These are phyloP conservation scores for Campoplex capitator DNA, from an alignment of 2,888 invertebrate species.

Conservation along the genomic window DNA sequence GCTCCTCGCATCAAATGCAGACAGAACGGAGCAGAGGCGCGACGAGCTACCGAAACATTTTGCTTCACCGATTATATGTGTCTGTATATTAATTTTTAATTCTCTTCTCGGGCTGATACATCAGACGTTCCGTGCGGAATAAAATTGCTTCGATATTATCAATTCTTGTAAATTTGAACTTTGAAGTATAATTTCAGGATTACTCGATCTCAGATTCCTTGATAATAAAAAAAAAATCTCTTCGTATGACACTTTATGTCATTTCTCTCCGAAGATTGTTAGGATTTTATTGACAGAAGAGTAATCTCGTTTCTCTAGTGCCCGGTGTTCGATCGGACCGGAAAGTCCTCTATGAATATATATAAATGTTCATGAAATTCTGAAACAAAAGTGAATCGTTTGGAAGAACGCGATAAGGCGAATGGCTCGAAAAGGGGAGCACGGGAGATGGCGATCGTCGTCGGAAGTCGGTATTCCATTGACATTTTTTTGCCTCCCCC, in stretches of 20 bases:
- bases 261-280: not conserved
- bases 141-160: too few species aligned
- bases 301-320: not conserved
- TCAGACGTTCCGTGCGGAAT: not conserved
- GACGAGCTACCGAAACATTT: not conserved
- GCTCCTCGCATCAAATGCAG: slow-evolving; percentile 9
- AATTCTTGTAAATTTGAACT: too few species aligned
- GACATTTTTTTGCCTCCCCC: slow-evolving; percentile 23
- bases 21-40: slow-evolving; percentile 13
- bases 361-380: not conserved
- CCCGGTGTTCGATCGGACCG: not conserved
- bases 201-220: too few species aligned
- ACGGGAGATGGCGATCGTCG: slow-evolving; percentile 2
- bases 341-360: slow-evolving; percentile 11
- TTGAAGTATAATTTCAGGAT: too few species aligned
- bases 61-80: not conserved
- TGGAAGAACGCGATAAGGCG: slow-evolving; percentile 57
- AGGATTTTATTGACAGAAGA: not conserved
- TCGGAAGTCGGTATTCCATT: slow-evolving; percentile 5
- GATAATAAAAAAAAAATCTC: too few species aligned
- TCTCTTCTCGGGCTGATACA: not conserved
- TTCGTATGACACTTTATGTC: not conserved
- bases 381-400: slow-evolving; percentile 55
- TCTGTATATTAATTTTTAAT: not conserved
- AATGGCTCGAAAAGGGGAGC: slow-evolving; percentile 29